Percentiles rank a stretch among this genome's conserved stretches.
phyloP scores from a whole-genome alignment of 2,888 invertebrate species.

The Eupithecia subfuscata region DNA sequence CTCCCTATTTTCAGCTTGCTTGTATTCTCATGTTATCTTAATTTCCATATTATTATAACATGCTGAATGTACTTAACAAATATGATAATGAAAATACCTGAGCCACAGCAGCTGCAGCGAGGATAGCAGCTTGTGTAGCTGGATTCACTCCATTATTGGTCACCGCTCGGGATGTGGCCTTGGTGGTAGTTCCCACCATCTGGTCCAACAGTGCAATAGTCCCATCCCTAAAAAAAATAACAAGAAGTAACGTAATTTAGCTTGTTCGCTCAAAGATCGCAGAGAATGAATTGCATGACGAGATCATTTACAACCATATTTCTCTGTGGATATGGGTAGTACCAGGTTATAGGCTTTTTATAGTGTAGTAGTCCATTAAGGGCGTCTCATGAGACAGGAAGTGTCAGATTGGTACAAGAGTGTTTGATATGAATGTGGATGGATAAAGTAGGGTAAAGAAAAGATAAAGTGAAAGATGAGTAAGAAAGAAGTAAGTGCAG shows the following conservation, averaged over 20 bases:
- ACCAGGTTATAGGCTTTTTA: not conserved
- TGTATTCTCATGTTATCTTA: too few species aligned
- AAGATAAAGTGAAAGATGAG: not conserved
- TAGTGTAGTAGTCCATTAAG: not conserved
- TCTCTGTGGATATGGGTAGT: not conserved
- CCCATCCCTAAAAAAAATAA: conserved; percentile 66
- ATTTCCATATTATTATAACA: not conserved
- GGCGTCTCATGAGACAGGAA: not conserved
- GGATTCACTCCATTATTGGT: conserved; percentile 71
- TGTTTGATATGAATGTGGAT: not conserved
- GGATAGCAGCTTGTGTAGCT: conserved; percentile 83
- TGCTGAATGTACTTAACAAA: not conserved
- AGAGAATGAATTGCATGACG: not conserved
- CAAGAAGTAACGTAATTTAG: not conserved
- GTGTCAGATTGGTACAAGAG: not conserved
- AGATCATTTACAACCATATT: not conserved
- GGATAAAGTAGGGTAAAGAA: not conserved
- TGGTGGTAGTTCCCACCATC: conserved; percentile 82
- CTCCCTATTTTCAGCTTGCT: too few species aligned
- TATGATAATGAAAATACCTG: conserved; percentile 57
- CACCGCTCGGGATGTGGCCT: conserved; percentile 72
- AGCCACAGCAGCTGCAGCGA: conserved; percentile 84
- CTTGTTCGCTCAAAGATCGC: not conserved
- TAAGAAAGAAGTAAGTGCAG: not conserved
- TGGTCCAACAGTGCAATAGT: conserved; percentile 80